A percentile compares a stretch with the other conserved stretches of the same genome.
These are phyloP conservation scores for Neoitamus cyanurus DNA, from an alignment of 2,888 invertebrate species.

Conservation along the genomic window DNA sequence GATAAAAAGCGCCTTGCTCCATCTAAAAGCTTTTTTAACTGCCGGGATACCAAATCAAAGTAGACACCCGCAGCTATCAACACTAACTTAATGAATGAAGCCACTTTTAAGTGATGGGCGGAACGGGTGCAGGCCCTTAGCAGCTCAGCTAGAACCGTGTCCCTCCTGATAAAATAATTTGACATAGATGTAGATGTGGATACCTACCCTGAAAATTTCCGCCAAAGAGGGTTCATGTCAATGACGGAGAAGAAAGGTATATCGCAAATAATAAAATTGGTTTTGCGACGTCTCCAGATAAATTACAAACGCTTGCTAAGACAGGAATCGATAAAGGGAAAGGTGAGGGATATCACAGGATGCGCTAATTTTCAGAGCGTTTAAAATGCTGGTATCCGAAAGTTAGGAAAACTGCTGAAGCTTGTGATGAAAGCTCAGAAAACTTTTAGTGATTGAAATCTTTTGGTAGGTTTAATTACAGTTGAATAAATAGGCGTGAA, in stretches of 20 bases:
- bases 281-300: constrained; percentile 21
- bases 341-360: not conserved
- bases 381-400: not conserved
- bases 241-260: not conserved
- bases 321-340: constrained; percentile 10
- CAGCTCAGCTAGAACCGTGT: no score
- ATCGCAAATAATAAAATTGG: constrained; percentile 30
- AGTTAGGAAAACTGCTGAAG: no score
- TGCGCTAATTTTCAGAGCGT: not conserved
- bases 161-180: constrained; percentile 5
- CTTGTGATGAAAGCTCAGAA: no score
- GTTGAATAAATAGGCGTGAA: no score
- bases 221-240: not conserved
- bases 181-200: constrained; percentile 2
- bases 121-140: no score
- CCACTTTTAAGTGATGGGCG: constrained; percentile 18
- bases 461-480: no score
- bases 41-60: not conserved
- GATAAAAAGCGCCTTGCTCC: not conserved
- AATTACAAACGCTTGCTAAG: constrained; percentile 6
- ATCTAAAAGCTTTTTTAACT: not conserved
- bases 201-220: not conserved
- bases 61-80: constrained; percentile 12
- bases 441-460: no score
- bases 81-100: constrained; percentile 19